Evolutionary conservation across 2,113 vertebrate genomes (phyloP), one percentile per base, ranked within the genome.

Genomic region (Scortum barcoo): DNA sequence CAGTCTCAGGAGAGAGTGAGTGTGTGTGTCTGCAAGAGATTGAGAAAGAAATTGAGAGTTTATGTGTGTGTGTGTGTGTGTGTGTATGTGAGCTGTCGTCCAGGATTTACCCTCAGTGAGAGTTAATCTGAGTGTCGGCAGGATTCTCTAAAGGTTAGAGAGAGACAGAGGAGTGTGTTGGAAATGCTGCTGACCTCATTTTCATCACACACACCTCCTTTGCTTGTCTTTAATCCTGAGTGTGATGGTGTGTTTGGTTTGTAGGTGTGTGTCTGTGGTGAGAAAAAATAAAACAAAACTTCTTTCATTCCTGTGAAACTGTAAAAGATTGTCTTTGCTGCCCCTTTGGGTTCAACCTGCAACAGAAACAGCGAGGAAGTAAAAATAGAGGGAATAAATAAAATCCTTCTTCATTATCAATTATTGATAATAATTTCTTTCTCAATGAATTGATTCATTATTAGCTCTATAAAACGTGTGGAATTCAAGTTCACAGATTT

Each of bases 71-170:
- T 67, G 73, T 40, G 63, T 67, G 72, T 67, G 66, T 65, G 66
- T 65, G 75, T 67, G 80, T 67, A 65, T 60, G 72, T 36, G 71
- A 86, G 90, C 91, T 90, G 91, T 91, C 90, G 81, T 91, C 88
- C 86, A 90, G 91, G 91, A 91, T 92, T 93, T 90, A 88, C 78
- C 67, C 86, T 83, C 82, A 44, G 56, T 78, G 81, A 87, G 88
- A 92, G 83, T 87, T 91, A 91, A 91, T 92, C 90, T 84, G 84
- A 91, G 87, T 81, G 87, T 87, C 78, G 72, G 77, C 83, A 87
- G 84, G 87, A 88, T 89, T 83, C 87, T 91, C 87, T 77, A 91
- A 93, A 92, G 91, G 91, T 90, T 91, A 88, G 78, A 84, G 69
- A 66, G 80, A 85, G 71, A 86, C 72, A 57, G 62, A 89, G 69